These are phyloP conservation scores for Porites rus DNA, from an alignment of 92 coral and sea anemone species.

Conservation along the genomic window DNA sequence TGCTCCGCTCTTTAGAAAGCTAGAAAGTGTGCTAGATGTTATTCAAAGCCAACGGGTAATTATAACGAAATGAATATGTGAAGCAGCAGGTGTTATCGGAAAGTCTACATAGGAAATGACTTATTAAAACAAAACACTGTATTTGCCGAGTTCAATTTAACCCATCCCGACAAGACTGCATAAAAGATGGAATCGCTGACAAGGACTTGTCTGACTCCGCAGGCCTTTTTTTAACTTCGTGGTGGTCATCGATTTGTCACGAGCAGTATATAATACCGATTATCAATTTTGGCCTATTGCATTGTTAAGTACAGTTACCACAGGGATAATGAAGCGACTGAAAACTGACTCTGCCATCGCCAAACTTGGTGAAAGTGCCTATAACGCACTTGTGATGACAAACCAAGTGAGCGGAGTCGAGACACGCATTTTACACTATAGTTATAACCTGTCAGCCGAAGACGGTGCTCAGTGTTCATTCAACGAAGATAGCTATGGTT, in stretches of 20 bases:
- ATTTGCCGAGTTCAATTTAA: not conserved
- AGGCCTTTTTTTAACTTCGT: no score
- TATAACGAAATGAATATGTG: slow-evolving; percentile 10
- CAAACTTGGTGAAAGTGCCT: slow-evolving; percentile 30
- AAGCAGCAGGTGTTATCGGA: slow-evolving; percentile 18
- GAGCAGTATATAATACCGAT: not conserved
- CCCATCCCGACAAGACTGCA: not conserved
- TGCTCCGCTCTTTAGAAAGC: not conserved
- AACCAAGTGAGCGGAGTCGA: slow-evolving; percentile 42
- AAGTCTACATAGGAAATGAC: not conserved
- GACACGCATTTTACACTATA: slow-evolving; percentile 67
- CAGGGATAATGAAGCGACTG: not conserved
- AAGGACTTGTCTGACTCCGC: not conserved
- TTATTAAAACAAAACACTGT: not conserved
- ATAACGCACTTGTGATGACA: slow-evolving; percentile 10
- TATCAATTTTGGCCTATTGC: not conserved
- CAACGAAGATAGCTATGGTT: not conserved
- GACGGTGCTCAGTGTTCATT: not conserved
- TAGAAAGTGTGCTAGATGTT: not conserved
- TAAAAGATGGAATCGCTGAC: not conserved
- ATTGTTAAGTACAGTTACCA: not conserved
- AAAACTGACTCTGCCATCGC: slow-evolving; percentile 10
- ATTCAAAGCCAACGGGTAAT: slow-evolving; percentile 16
- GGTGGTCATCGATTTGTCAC: not conserved
- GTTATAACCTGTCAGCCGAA: slow-evolving; percentile 63